Evolutionary conservation across 1,140 invertebrate genomes (phyloP).

Genomic region (Papilio machaon): DNA sequence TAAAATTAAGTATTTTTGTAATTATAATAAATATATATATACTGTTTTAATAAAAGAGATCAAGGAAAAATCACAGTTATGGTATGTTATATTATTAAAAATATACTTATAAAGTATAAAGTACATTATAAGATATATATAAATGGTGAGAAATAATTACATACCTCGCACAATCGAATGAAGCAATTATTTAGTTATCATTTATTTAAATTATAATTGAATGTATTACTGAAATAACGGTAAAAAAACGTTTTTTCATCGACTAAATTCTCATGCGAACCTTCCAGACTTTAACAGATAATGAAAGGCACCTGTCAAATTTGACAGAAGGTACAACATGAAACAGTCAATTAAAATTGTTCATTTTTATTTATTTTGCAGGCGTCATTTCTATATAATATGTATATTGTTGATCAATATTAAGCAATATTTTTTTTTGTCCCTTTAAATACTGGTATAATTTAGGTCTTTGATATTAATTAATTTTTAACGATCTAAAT

Average conservation of each 20-base stretch:
- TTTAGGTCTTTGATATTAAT: background rate
- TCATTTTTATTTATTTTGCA: slow-evolving; percentile 18
- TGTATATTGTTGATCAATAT: background rate
- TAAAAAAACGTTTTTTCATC: background rate
- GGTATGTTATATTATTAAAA: background rate
- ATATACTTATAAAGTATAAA: background rate
- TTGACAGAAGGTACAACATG: slow-evolving; percentile 26
- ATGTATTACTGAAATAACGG: background rate
- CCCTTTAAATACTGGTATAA: background rate
- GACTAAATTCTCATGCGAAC: slow-evolving; percentile 13
- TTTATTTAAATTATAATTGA: slow-evolving; percentile 3
- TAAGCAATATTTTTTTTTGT: background rate
- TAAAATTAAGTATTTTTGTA: too few relatives aligned
- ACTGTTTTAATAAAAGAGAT: background rate
- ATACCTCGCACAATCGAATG: background rate
- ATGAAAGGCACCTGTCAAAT: slow-evolving; percentile 34
- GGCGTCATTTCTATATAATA: background rate
- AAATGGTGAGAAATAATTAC: slow-evolving; percentile 4
- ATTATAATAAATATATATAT: background rate
- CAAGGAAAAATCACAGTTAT: background rate
- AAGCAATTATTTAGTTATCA: slow-evolving; percentile 3
- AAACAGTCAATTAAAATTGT: slow-evolving; percentile 30
- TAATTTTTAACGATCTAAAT: background rate
- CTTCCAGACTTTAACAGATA: slow-evolving; percentile 24
- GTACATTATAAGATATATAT: background rate